Evolutionary conservation across 2,888 invertebrate species (phyloP).

Genomic region (Cabera pusaria): DNA sequence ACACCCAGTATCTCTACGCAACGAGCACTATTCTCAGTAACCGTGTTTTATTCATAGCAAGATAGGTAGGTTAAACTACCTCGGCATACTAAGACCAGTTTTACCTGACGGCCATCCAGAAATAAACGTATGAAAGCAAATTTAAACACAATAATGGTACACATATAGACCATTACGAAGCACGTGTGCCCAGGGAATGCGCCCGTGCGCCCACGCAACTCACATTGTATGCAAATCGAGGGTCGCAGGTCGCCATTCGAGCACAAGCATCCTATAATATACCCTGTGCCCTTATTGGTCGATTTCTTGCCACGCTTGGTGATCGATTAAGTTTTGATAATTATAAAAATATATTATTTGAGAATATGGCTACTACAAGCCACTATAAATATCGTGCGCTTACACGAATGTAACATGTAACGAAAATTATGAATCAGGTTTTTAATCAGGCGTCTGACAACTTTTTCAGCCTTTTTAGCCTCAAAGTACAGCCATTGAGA

Average conservation of each 20-base stretch:
- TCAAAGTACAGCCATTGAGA: no score
- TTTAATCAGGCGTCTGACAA: no score
- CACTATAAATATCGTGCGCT: no score
- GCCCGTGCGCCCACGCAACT: conserved; percentile 65
- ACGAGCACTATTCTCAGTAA: no score
- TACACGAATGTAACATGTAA: no score
- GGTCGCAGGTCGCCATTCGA: conserved; percentile 77
- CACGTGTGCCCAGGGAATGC: conserved; percentile 56
- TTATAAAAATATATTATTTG: conserved; percentile 5
- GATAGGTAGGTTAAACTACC: no score
- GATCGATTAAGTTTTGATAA: conserved; percentile 11
- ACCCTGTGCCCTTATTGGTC: conserved; percentile 47
- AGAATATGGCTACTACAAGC: no score
- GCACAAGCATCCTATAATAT: conserved; percentile 37
- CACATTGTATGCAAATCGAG: conserved; percentile 79
- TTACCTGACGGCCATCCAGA: conserved; percentile 21
- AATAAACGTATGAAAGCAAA: conserved; percentile 26
- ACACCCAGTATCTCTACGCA: no score
- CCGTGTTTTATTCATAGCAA: no score
- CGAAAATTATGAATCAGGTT: no score
- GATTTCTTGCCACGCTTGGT: conserved; percentile 27
- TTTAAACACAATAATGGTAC: conserved; percentile 24
- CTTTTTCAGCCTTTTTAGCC: no score
- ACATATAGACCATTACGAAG: conserved; percentile 34
- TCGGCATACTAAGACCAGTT: conserved; percentile 22